Conservation (phyloP, 2,797 vertebrate species). For the Hoplostethus mediterraneus region DNA sequence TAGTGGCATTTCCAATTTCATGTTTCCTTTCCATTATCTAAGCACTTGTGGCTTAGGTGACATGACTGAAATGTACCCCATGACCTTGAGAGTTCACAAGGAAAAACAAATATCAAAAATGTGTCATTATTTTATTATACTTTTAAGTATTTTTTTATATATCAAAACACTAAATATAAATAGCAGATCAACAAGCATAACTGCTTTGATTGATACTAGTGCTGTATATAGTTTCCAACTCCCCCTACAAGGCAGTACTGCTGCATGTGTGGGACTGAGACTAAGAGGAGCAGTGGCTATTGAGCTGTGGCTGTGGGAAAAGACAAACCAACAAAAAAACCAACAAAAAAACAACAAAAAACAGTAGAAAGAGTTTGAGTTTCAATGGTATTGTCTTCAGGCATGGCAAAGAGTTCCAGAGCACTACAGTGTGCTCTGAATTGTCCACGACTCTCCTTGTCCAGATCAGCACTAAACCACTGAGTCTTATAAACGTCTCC, state of each 20-base stretch:
- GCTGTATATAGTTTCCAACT: constrained; percentile 36
- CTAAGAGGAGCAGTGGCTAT: constrained; percentile 50
- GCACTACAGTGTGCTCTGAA: constrained; percentile 44
- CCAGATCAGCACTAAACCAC: constrained; percentile 45
- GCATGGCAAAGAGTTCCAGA: constrained; percentile 48
- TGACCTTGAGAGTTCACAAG: constrained; percentile 12
- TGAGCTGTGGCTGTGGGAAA: constrained; percentile 52
- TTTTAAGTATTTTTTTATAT: constrained; percentile 69
- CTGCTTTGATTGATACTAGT: constrained; percentile 39
- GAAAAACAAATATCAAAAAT: constrained; percentile 63
- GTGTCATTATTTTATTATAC: constrained; percentile 69
- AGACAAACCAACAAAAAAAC: constrained; percentile 46
- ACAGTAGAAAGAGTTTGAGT: constrained; percentile 49
- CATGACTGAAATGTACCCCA: neutral
- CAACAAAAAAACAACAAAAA: constrained; percentile 20
- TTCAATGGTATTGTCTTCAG: constrained; percentile 24
- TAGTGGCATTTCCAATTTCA: neutral
- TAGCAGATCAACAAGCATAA: constrained; percentile 58
- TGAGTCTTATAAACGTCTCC: constrained; percentile 47
- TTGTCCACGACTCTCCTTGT: constrained; percentile 47
- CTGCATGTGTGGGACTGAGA: constrained; percentile 53
- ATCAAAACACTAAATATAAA: constrained; percentile 77
- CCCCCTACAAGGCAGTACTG: constrained; percentile 66
- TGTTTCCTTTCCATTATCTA: neutral
- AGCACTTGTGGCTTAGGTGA: too few relatives aligned